These are phyloP conservation scores for Elegia similella DNA, from an alignment of 2,888 invertebrate genomes.

Conservation along the genomic window DNA sequence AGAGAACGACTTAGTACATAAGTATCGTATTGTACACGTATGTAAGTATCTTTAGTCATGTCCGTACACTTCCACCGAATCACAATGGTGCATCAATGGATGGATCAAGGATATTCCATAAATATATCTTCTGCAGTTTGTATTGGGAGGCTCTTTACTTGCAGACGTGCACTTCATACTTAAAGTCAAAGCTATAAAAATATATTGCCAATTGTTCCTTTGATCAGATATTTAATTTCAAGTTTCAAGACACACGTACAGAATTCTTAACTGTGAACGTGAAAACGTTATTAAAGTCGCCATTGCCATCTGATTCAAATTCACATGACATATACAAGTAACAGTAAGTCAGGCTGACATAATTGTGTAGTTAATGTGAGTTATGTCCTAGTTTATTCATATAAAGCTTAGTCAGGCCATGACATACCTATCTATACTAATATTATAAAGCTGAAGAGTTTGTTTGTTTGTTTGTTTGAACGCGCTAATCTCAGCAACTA, in stretches of 20 bases:
- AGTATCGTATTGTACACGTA: no score
- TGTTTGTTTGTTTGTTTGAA: no score
- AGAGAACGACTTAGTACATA: no score
- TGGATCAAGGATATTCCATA: background rate
- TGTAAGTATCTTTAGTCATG: background rate
- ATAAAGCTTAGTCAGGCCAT: no score
- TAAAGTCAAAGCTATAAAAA: constrained; percentile 3
- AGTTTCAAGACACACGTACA: background rate
- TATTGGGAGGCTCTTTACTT: background rate
- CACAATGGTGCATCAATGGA: background rate
- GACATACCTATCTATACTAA: no score
- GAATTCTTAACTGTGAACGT: background rate
- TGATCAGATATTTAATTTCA: constrained; percentile 1
- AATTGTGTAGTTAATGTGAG: no score
- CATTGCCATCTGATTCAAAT: background rate
- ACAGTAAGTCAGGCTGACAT: background rate
- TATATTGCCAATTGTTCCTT: constrained; percentile 14
- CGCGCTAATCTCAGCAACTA: no score
- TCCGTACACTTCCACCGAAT: background rate
- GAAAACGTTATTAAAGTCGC: background rate
- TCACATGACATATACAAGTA: background rate
- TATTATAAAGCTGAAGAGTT: no score
- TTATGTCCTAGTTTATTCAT: no score
- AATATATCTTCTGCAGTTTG: background rate
- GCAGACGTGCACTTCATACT: background rate